Evolutionary conservation across 2,888 invertebrate species (phyloP).

Genomic region (Xylophagus ater): DNA sequence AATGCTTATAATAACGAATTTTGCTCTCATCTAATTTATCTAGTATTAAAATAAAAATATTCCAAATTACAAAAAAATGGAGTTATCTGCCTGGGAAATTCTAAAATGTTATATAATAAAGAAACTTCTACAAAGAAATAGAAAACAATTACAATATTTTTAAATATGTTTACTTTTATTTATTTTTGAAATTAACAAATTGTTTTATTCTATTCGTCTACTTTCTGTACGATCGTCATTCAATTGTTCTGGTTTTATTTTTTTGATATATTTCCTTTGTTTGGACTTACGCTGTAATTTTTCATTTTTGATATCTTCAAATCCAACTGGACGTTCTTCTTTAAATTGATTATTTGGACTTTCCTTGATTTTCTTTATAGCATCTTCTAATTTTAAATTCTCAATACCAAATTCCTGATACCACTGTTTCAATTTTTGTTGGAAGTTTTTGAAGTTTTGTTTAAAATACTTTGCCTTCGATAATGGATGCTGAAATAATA

Average conservation of each 20-base stretch:
- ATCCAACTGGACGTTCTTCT: constrained; percentile 27
- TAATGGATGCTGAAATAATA: constrained; percentile 7
- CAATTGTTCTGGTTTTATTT: constrained; percentile 31
- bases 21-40: no score
- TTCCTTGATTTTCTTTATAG: constrained; percentile 35
- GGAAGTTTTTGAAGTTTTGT: constrained; percentile 40
- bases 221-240: constrained; percentile 23
- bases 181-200: no score
- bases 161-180: no score
- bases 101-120: no score
- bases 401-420: constrained; percentile 38
- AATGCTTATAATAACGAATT: no score
- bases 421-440: constrained; percentile 41
- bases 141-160: no score
- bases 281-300: constrained; percentile 28
- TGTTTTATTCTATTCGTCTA: no score
- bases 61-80: no score
- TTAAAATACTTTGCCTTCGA: constrained; percentile 27
- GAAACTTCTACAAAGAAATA: no score
- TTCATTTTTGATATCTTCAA: constrained; percentile 30
- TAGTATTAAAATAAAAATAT: no score
- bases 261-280: constrained; percentile 34
- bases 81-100: no score
- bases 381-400: constrained; percentile 36
- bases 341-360: constrained; percentile 58